Conservation (phyloP, 2,797 vertebrate species). For the Clarias pachynema region DNA sequence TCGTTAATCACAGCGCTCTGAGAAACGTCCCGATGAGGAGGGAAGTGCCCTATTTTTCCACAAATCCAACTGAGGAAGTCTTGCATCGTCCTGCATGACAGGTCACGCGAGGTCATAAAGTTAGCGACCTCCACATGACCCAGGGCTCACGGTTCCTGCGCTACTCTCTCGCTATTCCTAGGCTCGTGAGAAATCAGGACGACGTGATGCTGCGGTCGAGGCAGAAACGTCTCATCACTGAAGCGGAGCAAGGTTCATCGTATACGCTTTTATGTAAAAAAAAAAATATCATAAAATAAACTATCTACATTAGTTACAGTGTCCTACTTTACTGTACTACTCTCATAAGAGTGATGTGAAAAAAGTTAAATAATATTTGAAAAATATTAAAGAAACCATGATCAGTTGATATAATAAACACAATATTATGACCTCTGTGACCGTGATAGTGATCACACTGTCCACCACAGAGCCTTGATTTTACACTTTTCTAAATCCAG, state of each 20-base stretch:
- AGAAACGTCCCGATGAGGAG: constrained; percentile 20
- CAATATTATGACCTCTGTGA: neutral
- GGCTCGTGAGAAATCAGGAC: neutral
- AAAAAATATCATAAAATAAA: neutral
- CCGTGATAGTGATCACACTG: neutral
- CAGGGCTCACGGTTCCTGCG: constrained; percentile 12
- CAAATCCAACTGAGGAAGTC: constrained; percentile 46
- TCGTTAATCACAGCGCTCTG: constrained; percentile 43
- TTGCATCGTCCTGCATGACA: constrained; percentile 35
- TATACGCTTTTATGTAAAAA: neutral
- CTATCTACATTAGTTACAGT: neutral
- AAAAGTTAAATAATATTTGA: neutral
- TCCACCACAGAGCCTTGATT: neutral
- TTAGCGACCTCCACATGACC: constrained; percentile 28
- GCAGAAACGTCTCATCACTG: neutral
- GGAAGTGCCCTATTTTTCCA: constrained; percentile 50
- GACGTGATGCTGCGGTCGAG: neutral
- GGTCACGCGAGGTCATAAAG: constrained; percentile 33
- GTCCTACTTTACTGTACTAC: neutral
- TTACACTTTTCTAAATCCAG: neutral
- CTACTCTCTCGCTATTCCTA: neutral
- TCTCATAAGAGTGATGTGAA: no score
- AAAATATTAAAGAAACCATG: neutral
- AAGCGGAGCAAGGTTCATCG: neutral
- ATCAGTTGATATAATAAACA: neutral